Conservation (phyloP, 2,113 vertebrate genomes). For the Melanotaenia duboulayi region DNA sequence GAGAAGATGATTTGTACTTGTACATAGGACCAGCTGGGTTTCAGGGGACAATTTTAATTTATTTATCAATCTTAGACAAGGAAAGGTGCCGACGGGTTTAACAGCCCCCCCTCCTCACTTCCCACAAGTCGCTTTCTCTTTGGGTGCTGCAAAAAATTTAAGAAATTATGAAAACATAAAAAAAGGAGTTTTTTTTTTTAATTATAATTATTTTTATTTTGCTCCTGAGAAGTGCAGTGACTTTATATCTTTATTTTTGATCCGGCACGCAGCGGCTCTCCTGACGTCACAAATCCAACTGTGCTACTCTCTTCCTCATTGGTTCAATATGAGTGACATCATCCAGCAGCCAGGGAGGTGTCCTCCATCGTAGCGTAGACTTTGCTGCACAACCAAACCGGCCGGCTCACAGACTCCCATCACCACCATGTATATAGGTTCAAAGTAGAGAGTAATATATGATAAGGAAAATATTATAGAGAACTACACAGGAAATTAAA, state of each 20-base stretch:
- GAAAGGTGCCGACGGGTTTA: conserved; percentile 53
- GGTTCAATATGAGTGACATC: conserved; percentile 46
- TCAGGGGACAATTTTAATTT: conserved; percentile 81
- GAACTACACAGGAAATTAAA: conserved; percentile 52
- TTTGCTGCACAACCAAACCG: conserved; percentile 61
- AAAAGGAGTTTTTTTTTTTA: conserved; percentile 33
- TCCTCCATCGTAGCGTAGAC: conserved; percentile 33
- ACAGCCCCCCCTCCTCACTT: conserved; percentile 26
- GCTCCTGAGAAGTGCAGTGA: conserved; percentile 70
- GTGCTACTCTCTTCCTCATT: conserved; percentile 50
- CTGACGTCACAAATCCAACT: conserved; percentile 38
- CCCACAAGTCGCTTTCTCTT: conserved; percentile 57
- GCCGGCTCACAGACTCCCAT: conserved; percentile 51
- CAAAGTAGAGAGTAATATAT: conserved; percentile 86
- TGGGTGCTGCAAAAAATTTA: conserved; percentile 38
- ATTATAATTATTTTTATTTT: conserved; percentile 48
- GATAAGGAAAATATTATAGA: conserved; percentile 79
- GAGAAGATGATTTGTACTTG: conserved; percentile 75
- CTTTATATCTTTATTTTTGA: conserved; percentile 56
- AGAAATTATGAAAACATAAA: conserved; percentile 28
- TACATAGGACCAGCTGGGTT: conserved; percentile 77
- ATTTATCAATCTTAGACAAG: conserved; percentile 78
- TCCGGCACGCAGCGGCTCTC: conserved; percentile 35
- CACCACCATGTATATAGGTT: conserved; percentile 82
- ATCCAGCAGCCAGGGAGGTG: conserved; percentile 24